A percentile compares a stretch with the other conserved stretches of the same genome.
Evolutionary conservation across 1,140 invertebrate species (phyloP).

Genomic region (Panulirus ornatus): DNA sequence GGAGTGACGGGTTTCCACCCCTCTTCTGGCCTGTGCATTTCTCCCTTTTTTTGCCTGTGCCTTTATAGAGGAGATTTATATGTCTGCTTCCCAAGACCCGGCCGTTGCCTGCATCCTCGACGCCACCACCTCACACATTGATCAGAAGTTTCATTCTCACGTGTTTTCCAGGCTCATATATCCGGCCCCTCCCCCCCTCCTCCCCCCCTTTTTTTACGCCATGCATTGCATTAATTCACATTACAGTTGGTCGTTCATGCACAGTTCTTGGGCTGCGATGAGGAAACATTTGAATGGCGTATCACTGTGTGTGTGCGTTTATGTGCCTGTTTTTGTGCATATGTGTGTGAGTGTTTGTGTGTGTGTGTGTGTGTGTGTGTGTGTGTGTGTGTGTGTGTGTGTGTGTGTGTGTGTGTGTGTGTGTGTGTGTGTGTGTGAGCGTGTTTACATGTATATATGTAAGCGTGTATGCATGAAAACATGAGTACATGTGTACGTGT

Average conservation of each 20-base stretch:
- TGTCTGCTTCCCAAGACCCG: conserved; percentile 56
- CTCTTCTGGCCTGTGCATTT: conserved; percentile 33
- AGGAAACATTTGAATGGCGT: background rate
- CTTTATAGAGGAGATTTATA: conserved; percentile 64
- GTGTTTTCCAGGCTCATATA: conserved; percentile 23
- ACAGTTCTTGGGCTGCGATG: conserved; percentile 2
- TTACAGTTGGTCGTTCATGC: conserved; percentile 8
- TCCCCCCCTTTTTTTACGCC: conserved; percentile 23
- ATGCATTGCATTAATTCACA: background rate
- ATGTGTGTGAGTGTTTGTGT: conserved; percentile 44
- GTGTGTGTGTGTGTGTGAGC: conserved; percentile 20
- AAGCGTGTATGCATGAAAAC: background rate
- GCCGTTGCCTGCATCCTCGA: conserved; percentile 43
- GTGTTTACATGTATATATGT: background rate
- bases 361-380: conserved; percentile 45
- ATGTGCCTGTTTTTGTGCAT: conserved; percentile 34
- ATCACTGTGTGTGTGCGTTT: conserved; percentile 11
- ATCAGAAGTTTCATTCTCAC: conserved; percentile 42
- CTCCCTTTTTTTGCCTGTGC: conserved; percentile 60
- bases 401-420: conserved; percentile 11
- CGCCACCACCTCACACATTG: conserved; percentile 50
- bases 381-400: conserved; percentile 32
- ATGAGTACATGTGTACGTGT: background rate
- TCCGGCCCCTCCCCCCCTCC: background rate
- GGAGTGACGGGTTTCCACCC: conserved; percentile 29